phyloP scores from a whole-genome alignment of 23 tunicate species.

The Ciona savignyi region DNA sequence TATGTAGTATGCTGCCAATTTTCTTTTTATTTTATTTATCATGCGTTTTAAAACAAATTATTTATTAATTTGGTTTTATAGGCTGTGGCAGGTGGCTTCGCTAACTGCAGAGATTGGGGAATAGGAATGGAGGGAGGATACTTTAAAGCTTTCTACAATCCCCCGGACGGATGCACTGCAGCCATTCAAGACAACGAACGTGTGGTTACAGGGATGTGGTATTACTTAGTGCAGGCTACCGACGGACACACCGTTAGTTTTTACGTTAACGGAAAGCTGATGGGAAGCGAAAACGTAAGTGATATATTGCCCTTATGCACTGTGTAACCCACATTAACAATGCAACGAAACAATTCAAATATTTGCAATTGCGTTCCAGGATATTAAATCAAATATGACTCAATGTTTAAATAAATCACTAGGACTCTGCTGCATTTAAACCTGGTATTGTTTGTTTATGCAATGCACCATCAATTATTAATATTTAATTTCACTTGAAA shows the following conservation, averaged over 20 bases:
- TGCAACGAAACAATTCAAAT: not conserved
- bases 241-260: constrained; percentile 28
- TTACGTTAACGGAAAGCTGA: constrained; percentile 13
- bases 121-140: constrained; percentile 36
- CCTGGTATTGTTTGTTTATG: too few relatives aligned
- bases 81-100: constrained; percentile 46
- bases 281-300: constrained; percentile 19
- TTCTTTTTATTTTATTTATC: not conserved
- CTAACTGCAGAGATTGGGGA: constrained; percentile 37
- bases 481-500: too few relatives aligned
- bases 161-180: constrained; percentile 23
- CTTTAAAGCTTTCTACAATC: constrained; percentile 29
- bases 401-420: too few relatives aligned
- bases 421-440: too few relatives aligned
- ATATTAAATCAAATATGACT: too few relatives aligned
- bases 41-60: not conserved
- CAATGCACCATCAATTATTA: too few relatives aligned
- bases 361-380: not conserved
- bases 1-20: not conserved
- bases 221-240: constrained; percentile 22
- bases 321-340: not conserved
- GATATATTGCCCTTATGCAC: too few relatives aligned
- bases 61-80: not conserved
- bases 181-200: constrained; percentile 4
- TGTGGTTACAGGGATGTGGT: constrained; percentile 20